Percentiles rank a stretch among this genome's conserved stretches.
Conservation (phyloP, 2,888 invertebrate species). For the Rapana venosa region DNA sequence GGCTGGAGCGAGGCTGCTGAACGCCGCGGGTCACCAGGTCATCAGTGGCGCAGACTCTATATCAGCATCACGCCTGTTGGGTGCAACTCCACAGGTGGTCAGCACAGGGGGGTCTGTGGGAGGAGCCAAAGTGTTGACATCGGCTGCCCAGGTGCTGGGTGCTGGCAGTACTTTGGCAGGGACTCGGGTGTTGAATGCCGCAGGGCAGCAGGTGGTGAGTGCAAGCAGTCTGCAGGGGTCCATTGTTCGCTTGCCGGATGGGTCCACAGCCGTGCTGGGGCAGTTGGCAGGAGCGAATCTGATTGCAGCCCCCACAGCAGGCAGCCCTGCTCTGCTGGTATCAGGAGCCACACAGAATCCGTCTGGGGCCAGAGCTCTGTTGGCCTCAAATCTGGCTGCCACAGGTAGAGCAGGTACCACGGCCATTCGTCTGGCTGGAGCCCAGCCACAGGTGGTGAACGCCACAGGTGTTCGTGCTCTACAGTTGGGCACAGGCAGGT, state of each 20-base stretch:
- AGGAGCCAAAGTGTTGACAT: constrained; percentile 24
- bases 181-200: constrained; percentile 28
- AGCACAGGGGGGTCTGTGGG: constrained; percentile 7
- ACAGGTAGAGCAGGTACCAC: constrained; percentile 34
- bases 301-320: background rate
- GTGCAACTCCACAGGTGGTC: background rate
- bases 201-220: constrained; percentile 27
- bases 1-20: background rate
- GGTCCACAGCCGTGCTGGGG: constrained; percentile 42
- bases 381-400: constrained; percentile 46
- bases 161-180: constrained; percentile 12
- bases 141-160: background rate
- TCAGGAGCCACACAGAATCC: constrained; percentile 46
- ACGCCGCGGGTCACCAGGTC: background rate
- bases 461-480: constrained; percentile 39
- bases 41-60: background rate
- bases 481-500: constrained; percentile 41
- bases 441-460: constrained; percentile 37
- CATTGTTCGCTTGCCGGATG: constrained; percentile 38
- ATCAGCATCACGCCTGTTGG: background rate
- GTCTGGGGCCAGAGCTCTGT: constrained; percentile 51
- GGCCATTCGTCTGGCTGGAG: constrained; percentile 35
- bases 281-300: constrained; percentile 48
- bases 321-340: constrained; percentile 43
- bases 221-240: constrained; percentile 28